Conservation (phyloP, 2,888 invertebrate species). For the Dendrolimus houi region DNA sequence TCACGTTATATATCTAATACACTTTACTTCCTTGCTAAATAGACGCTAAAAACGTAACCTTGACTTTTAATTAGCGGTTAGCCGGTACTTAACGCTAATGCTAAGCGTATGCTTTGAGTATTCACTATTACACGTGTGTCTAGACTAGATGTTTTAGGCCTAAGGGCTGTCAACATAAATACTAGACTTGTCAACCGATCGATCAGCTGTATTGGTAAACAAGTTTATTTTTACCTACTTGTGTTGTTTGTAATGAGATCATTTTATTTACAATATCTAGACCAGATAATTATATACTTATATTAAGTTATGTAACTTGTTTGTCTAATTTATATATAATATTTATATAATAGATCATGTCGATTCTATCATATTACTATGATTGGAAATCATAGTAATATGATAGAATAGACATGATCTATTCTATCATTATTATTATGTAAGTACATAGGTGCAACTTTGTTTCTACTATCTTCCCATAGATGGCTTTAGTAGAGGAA, state of each 20-base stretch:
- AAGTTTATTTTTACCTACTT: background rate
- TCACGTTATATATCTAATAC: slow-evolving; percentile 1
- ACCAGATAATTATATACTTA: no score
- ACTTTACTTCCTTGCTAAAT: slow-evolving; percentile 2
- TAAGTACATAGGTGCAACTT: no score
- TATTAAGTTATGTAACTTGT: no score
- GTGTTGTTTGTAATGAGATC: background rate
- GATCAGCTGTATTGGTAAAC: background rate
- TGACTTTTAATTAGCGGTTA: slow-evolving; percentile 23
- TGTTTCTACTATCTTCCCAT: no score
- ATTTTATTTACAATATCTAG: background rate
- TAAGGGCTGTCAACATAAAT: background rate
- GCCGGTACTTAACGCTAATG: slow-evolving; percentile 16
- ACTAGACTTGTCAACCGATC: background rate
- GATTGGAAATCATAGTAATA: no score
- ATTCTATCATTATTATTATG: no score
- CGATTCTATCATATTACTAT: no score
- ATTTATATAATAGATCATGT: no score
- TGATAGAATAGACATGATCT: no score
- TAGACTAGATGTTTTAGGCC: background rate
- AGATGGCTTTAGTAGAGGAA: no score
- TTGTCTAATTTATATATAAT: no score
- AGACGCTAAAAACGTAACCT: slow-evolving; percentile 20
- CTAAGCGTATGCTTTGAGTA: slow-evolving; percentile 7
- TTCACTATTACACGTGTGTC: no score